These are phyloP conservation scores for Oncopodura yosiiana DNA, from an alignment of 1,140 invertebrate genomes.

Conservation along the genomic window DNA sequence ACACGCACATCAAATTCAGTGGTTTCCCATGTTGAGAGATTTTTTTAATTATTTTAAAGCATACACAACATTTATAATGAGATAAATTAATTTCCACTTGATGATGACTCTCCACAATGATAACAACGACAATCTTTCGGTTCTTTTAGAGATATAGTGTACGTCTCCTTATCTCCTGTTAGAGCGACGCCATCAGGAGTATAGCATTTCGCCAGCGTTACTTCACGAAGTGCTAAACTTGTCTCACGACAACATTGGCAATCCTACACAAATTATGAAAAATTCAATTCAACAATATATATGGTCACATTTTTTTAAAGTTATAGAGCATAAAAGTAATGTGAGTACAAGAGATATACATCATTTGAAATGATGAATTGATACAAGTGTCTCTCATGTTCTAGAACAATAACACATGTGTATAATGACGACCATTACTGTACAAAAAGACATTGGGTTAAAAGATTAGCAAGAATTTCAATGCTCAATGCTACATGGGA, in stretches of 20 bases:
- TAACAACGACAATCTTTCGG: constrained; percentile 80
- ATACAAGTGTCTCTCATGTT: neutral
- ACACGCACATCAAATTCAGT: too few relatives aligned
- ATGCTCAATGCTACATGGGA: too few relatives aligned
- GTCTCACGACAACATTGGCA: constrained; percentile 84
- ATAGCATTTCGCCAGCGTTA: constrained; percentile 74
- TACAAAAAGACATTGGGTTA: too few relatives aligned
- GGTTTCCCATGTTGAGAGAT: too few relatives aligned
- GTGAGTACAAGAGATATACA: neutral
- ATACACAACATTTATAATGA: too few relatives aligned
- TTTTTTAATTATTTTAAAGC: too few relatives aligned
- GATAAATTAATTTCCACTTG: neutral
- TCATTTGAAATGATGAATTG: neutral
- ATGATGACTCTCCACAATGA: constrained; percentile 59
- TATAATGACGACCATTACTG: too few relatives aligned
- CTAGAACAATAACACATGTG: too few relatives aligned
- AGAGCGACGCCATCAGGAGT: constrained; percentile 71
- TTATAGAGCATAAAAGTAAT: neutral
- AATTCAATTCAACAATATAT: neutral
- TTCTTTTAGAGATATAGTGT: constrained; percentile 72
- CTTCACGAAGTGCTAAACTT: constrained; percentile 62
- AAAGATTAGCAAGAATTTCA: too few relatives aligned
- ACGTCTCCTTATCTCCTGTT: constrained; percentile 50
- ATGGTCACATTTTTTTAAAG: too few relatives aligned
- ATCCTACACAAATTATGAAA: constrained; percentile 50